phyloP scores from a whole-genome alignment of 2,113 vertebrate species.

The Leptodactylus fuscus region DNA sequence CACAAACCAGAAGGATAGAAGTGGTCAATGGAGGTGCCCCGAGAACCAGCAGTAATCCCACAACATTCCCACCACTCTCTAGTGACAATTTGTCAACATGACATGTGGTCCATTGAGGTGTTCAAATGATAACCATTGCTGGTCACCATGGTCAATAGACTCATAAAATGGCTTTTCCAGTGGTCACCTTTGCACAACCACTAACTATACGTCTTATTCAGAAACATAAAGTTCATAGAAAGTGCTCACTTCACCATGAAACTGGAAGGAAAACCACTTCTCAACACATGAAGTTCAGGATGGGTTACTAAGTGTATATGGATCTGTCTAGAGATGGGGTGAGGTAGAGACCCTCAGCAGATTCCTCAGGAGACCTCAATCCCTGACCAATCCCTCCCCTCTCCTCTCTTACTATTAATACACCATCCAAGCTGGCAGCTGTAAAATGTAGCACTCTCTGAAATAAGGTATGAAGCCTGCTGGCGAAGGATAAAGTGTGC shows the following conservation, averaged over 20 bases:
- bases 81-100: background rate
- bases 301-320: background rate
- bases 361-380: constrained; percentile 22
- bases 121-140: background rate
- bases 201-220: background rate
- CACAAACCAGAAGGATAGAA: background rate
- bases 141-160: background rate
- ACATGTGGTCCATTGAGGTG: background rate
- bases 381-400: background rate
- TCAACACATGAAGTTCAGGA: background rate
- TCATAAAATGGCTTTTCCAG: background rate
- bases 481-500: constrained; percentile 55
- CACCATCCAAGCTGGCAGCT: background rate
- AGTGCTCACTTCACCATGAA: background rate
- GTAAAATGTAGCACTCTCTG: constrained; percentile 31
- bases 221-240: background rate
- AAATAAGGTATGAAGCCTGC: constrained; percentile 42
- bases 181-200: background rate
- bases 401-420: constrained; percentile 45
- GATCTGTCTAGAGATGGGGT: background rate
- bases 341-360: background rate
- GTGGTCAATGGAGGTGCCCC: too few relatives aligned
- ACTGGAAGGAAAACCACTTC: background rate
- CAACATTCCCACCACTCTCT: background rate
- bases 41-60: background rate